A percentile compares a stretch with the other conserved stretches of the same genome.
phyloP scores from a whole-genome alignment of 2,113 vertebrate genomes.

The Epinephelus lanceolatus region DNA sequence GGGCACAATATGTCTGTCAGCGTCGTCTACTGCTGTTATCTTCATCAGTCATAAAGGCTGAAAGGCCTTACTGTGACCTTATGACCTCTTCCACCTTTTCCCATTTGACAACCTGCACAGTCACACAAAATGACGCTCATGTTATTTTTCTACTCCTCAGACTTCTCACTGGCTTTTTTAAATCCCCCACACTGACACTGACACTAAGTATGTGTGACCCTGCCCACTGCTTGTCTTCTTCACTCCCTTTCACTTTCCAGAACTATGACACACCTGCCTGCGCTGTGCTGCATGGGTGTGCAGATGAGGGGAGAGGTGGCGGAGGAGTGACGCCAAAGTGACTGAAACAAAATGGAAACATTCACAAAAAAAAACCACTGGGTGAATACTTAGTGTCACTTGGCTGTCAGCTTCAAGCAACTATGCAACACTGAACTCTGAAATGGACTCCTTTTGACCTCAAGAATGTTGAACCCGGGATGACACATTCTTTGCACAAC shows the following conservation, averaged over 20 bases:
- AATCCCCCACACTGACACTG: too few relatives aligned
- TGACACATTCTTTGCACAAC: constrained; percentile 59
- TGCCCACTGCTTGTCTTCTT: not conserved
- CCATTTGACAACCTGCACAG: not conserved
- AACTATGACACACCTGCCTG: constrained; percentile 30
- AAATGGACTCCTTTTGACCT: constrained; percentile 50
- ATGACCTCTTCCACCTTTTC: not conserved
- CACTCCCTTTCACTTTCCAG: constrained; percentile 57
- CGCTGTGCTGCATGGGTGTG: not conserved
- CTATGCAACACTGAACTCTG: not conserved
- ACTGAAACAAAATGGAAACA: not conserved
- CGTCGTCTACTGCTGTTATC: not conserved
- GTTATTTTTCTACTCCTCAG: not conserved
- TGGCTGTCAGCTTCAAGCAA: not conserved
- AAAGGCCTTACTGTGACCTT: not conserved
- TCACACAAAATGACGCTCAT: not conserved
- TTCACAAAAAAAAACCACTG: not conserved
- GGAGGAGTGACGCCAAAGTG: not conserved
- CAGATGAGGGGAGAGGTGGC: constrained; percentile 10
- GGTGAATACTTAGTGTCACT: not conserved
- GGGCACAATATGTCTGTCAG: constrained; percentile 49
- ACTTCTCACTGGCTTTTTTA: not conserved
- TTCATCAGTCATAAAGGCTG: not conserved
- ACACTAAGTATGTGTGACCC: not conserved
- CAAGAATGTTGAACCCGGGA: constrained; percentile 69